These are phyloP conservation scores for Trichacis sp. DNA, from an alignment of 2,888 invertebrate genomes.

Conservation along the genomic window DNA sequence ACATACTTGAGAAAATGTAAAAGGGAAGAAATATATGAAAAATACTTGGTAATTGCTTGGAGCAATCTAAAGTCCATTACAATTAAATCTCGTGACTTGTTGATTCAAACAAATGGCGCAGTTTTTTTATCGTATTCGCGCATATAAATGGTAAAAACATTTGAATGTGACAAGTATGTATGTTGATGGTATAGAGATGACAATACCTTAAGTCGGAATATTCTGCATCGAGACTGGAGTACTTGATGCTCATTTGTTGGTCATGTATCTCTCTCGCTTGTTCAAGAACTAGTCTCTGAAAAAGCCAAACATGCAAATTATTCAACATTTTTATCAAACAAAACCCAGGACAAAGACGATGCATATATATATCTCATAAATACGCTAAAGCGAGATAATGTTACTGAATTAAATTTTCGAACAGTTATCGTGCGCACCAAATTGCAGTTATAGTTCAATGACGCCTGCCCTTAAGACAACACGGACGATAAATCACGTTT, in stretches of 20 bases:
- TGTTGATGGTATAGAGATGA: conserved; percentile 65
- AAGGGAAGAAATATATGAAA: neutral
- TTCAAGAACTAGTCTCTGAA: neutral
- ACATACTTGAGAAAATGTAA: neutral
- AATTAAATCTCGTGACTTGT: neutral
- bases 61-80: neutral
- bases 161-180: conserved; percentile 47
- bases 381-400: too few relatives aligned
- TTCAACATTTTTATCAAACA: too few relatives aligned
- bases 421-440: too few relatives aligned
- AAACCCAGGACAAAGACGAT: too few relatives aligned
- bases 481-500: too few relatives aligned
- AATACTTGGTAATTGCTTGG: neutral
- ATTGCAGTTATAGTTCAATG: too few relatives aligned
- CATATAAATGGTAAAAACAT: conserved; percentile 36
- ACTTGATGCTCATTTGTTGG: conserved; percentile 45
- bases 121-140: conserved; percentile 35
- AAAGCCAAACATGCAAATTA: too few relatives aligned
- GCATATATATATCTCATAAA: too few relatives aligned
- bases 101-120: conserved; percentile 23
- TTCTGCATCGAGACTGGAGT: conserved; percentile 52
- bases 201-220: conserved; percentile 66
- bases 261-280: conserved; percentile 2
- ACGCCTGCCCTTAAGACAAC: too few relatives aligned
- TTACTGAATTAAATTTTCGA: too few relatives aligned